These are phyloP conservation scores for Eupithecia subfuscata DNA, from an alignment of 2,888 invertebrate genomes.

Conservation along the genomic window DNA sequence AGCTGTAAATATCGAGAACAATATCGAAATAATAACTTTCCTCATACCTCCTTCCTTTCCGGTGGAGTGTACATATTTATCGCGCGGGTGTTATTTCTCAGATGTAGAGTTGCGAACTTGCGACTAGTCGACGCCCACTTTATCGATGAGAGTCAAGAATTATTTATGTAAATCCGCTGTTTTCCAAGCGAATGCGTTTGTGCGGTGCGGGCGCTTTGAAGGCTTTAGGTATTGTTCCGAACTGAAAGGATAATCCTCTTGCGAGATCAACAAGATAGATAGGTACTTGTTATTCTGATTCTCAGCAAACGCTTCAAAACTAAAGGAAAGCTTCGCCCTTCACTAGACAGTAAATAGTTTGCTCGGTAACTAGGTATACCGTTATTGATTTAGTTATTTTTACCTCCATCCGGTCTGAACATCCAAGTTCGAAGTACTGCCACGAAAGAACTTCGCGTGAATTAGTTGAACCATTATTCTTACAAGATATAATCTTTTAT, in stretches of 20 bases:
- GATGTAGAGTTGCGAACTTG: background rate
- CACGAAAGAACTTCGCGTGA: background rate
- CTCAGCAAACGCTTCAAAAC: background rate
- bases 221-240: background rate
- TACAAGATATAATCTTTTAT: background rate
- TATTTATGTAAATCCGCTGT: constrained; percentile 1
- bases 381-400: background rate
- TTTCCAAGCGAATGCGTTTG: constrained; percentile 1
- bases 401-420: background rate
- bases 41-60: background rate
- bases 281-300: background rate
- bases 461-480: background rate
- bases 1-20: background rate
- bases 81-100: background rate
- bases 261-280: background rate
- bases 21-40: background rate
- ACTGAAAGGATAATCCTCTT: background rate
- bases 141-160: background rate
- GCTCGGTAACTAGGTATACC: background rate
- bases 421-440: background rate
- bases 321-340: background rate
- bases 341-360: background rate
- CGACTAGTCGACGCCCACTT: background rate
- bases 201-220: background rate
- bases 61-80: background rate